Evolutionary conservation across 35 echinoderm and acorn worm species (phyloP), one percentile per base, ranked within the genome.

Genomic region (Ophioderma brevispina): DNA sequence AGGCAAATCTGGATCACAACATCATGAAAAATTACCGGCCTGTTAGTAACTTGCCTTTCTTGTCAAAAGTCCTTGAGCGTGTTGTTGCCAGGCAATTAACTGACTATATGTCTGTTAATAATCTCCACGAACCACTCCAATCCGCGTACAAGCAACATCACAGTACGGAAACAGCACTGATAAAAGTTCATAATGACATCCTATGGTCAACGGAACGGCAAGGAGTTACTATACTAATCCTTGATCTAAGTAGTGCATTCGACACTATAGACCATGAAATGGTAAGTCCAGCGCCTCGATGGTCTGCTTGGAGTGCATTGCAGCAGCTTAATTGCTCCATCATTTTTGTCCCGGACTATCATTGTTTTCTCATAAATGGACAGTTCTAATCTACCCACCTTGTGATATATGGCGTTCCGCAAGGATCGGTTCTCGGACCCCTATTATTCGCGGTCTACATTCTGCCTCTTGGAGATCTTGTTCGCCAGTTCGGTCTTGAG

Each of bases 111-210:
- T 42, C 76, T 1, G 30, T 40, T 14, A 36, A 93, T 39, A 15
- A 39, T 13, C 36, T 93, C 0, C 80, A 77, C 50, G 91, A 64
- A 50, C 55, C 85, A 36, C 31, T 82, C 33, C 85, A 88, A 42
- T 43, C 86, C 78, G 86, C 86, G 21, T 88, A 88, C 37, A 82
- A 78, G 38, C 55, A 93, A 70, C 88, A 76, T 75, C 79, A 88
- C 21, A 76, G 37, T 11, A 93, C 90, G 3, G 84, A 86, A 42
- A 92, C 90, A 0, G 90, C 84, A 15, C 32, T 92, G 17, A 36
- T 92, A 39, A 93, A 93, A 42, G 80, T 87, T 19, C 85, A 93
- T 64, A 76, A 88, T 88, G 86, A 93, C 40, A 88, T 93, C 59
- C 13, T 87, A 56, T 83, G 77, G 79, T 2, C 86, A 11, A 87